A percentile compares a stretch with the other conserved stretches of the same genome.
Conservation (phyloP, 2,888 invertebrate genomes). For the Apamea epomidion region DNA sequence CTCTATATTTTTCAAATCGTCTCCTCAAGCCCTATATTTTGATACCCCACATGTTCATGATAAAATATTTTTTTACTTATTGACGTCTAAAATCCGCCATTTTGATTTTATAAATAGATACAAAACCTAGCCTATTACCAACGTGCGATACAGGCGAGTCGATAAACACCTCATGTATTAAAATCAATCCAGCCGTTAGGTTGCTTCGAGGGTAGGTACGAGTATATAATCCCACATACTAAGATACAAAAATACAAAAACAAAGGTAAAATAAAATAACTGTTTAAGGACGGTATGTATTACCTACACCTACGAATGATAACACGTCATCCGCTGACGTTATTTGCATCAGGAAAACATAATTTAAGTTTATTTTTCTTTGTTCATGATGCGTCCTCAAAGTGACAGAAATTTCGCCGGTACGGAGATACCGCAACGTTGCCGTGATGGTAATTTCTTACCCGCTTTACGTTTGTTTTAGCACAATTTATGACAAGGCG, state of each 20-base stretch:
- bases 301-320: not conserved
- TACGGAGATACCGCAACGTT: conserved; percentile 8
- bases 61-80: no score
- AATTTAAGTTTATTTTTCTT: conserved; percentile 31
- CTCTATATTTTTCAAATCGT: no score
- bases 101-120: not conserved
- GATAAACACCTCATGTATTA: not conserved
- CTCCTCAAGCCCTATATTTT: no score
- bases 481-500: conserved; percentile 71
- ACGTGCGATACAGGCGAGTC: not conserved
- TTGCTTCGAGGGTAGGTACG: not conserved
- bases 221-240: not conserved
- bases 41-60: no score
- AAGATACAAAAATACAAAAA: not conserved
- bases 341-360: conserved; percentile 13
- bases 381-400: conserved; percentile 24
- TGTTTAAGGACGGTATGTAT: not conserved
- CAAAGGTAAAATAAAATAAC: no score
- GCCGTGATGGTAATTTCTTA: conserved; percentile 48
- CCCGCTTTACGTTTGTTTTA: conserved; percentile 48
- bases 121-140: not conserved
- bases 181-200: not conserved
- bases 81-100: not conserved
- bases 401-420: conserved; percentile 54
- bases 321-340: not conserved